phyloP scores from a whole-genome alignment of 2,888 invertebrate genomes.

The Piscicola geometra region DNA sequence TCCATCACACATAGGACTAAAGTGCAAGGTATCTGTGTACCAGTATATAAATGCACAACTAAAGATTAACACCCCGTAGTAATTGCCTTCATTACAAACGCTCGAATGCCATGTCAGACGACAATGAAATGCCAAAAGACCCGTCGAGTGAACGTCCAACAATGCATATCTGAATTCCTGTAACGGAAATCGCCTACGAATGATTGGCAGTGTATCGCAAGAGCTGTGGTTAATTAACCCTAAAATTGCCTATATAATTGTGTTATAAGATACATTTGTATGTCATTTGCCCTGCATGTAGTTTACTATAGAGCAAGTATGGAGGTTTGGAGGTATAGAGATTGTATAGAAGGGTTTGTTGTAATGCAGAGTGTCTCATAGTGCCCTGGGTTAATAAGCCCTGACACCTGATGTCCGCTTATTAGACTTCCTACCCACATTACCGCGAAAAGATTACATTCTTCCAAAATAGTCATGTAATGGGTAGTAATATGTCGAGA shows the following conservation, averaged over 20 bases:
- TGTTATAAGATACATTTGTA: too few species aligned
- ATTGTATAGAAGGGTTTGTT: neutral
- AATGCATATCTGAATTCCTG: neutral
- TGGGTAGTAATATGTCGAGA: neutral
- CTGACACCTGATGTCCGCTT: neutral
- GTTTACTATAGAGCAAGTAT: neutral
- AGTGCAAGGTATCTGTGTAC: neutral
- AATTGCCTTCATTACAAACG: slow-evolving; percentile 8
- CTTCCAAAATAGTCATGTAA: neutral
- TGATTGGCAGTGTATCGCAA: neutral
- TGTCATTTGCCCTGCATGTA: neutral
- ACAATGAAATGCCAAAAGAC: slow-evolving; percentile 2
- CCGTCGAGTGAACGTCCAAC: neutral
- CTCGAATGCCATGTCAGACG: neutral
- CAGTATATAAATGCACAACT: too few species aligned
- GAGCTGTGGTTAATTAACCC: neutral
- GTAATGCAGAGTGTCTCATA: neutral
- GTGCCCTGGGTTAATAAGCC: slow-evolving; percentile 3
- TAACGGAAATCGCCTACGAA: slow-evolving; percentile 8
- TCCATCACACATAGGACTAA: neutral
- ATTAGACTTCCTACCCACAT: neutral
- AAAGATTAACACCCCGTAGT: slow-evolving; percentile 9
- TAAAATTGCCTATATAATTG: neutral
- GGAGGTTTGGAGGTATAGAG: neutral
- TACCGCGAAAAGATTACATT: neutral